phyloP scores from a whole-genome alignment of 2,113 vertebrate species.

The Oplegnathus fasciatus region DNA sequence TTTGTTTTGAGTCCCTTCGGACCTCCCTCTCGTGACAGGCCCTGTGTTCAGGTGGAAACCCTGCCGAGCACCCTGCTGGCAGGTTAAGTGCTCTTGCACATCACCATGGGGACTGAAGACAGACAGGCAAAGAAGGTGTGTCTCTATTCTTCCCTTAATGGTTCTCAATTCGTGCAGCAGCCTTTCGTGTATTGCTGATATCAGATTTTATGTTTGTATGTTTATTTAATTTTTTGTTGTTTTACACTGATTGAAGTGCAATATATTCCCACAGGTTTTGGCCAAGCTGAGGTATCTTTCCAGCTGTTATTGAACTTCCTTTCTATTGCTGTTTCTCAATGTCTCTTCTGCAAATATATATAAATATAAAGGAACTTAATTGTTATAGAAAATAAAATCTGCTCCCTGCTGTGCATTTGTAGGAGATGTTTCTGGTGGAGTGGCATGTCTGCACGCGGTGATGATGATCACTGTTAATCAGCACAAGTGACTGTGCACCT shows the following conservation, averaged over 20 bases:
- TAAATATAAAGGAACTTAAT: too few species aligned
- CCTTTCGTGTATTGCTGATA: background rate
- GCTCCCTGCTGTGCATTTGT: too few species aligned
- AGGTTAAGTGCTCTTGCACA: constrained; percentile 83
- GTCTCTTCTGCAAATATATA: background rate
- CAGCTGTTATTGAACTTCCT: background rate
- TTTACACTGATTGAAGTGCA: background rate
- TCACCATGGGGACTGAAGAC: constrained; percentile 67
- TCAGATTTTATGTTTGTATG: background rate
- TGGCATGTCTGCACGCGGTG: too few species aligned
- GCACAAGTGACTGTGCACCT: too few species aligned
- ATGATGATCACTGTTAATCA: too few species aligned
- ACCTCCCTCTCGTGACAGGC: constrained; percentile 80
- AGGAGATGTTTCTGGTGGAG: too few species aligned
- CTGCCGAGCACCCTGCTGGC: constrained; percentile 70
- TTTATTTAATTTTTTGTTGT: background rate
- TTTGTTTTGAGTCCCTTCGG: constrained; percentile 76
- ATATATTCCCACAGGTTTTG: background rate
- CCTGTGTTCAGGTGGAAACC: constrained; percentile 76
- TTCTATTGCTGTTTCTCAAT: background rate
- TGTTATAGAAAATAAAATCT: too few species aligned
- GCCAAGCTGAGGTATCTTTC: background rate
- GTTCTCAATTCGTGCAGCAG: constrained; percentile 20
- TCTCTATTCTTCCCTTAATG: constrained; percentile 42
- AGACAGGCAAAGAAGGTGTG: constrained; percentile 49